Percentiles rank a stretch among this genome's conserved stretches.
phyloP scores from a whole-genome alignment of 2,797 vertebrate species.

The Anguilla marmorata region DNA sequence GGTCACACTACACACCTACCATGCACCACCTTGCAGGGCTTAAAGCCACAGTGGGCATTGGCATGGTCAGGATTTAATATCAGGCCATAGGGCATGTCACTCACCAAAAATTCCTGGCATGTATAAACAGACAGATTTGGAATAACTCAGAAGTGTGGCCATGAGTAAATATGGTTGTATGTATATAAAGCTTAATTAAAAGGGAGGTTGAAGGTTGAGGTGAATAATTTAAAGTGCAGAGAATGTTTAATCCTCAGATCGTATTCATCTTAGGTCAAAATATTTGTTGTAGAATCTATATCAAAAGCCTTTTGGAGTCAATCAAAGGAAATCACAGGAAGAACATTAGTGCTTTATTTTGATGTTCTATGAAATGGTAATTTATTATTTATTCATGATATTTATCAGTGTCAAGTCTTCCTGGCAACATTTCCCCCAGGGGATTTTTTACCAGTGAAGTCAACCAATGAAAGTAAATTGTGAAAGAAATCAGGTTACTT shows the following conservation, averaged over 20 bases:
- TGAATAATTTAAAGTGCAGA: slow-evolving; percentile 46
- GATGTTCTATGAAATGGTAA: slow-evolving; percentile 62
- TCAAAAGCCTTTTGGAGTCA: slow-evolving; percentile 79
- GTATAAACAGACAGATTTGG: too few species aligned
- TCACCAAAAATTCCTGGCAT: background rate
- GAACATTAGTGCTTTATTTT: slow-evolving; percentile 64
- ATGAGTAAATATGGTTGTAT: slow-evolving; percentile 41
- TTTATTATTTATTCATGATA: slow-evolving; percentile 58
- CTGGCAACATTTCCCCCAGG: slow-evolving; percentile 26
- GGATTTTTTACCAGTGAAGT: slow-evolving; percentile 17
- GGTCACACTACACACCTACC: background rate
- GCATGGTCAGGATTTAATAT: background rate
- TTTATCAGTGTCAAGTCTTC: slow-evolving; percentile 37
- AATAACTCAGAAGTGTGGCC: background rate
- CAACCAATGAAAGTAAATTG: background rate
- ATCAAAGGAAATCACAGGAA: slow-evolving; percentile 65
- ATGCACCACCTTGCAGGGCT: background rate
- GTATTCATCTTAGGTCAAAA: slow-evolving; percentile 74
- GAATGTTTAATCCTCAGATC: slow-evolving; percentile 76
- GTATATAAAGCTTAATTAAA: slow-evolving; percentile 62
- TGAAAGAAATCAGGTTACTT: too few species aligned
- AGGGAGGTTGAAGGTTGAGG: slow-evolving; percentile 45
- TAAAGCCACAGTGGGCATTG: background rate
- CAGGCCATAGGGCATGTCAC: background rate
- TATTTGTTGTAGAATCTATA: slow-evolving; percentile 67